phyloP scores from a whole-genome alignment of 2,797 vertebrate genomes.

The Esox masquinongy region DNA sequence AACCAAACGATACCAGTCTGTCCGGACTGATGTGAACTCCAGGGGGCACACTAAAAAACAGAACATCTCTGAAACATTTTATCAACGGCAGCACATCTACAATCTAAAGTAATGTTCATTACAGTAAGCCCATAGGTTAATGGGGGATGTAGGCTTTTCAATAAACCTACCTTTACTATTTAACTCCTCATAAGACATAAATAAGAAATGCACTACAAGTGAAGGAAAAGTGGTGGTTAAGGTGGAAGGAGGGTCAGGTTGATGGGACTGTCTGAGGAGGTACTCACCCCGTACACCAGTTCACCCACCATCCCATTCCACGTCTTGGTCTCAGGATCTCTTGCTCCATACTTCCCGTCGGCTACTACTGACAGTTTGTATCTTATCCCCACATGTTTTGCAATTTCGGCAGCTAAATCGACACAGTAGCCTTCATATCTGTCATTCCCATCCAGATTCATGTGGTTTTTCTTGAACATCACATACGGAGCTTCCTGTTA shows the following conservation, averaged over 20 bases:
- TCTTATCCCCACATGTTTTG: constrained; percentile 99
- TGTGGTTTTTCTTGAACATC: constrained; percentile 99
- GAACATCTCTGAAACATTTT: too few species aligned
- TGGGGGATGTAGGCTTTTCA: neutral
- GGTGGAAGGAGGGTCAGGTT: too few species aligned
- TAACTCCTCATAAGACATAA: too few species aligned
- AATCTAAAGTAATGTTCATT: too few species aligned
- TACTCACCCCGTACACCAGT: constrained; percentile 99
- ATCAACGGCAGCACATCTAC: too few species aligned
- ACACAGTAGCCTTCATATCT: constrained; percentile 99
- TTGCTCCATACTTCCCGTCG: constrained; percentile 98
- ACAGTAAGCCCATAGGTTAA: too few species aligned
- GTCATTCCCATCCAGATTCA: constrained; percentile 98
- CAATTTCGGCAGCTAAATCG: constrained; percentile 99
- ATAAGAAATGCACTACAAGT: too few species aligned
- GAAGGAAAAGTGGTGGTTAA: too few species aligned
- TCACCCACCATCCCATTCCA: constrained; percentile 99
- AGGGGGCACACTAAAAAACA: too few species aligned
- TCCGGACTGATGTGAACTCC: too few species aligned
- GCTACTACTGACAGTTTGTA: constrained; percentile 99
- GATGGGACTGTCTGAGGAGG: too few species aligned
- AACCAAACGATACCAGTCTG: too few species aligned
- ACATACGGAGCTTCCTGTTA: constrained; percentile 99
- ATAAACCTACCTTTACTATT: neutral
- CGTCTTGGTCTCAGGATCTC: constrained; percentile 98